phyloP scores from a whole-genome alignment of 2,888 invertebrate species.

The Lasioglossum leucozonium region DNA sequence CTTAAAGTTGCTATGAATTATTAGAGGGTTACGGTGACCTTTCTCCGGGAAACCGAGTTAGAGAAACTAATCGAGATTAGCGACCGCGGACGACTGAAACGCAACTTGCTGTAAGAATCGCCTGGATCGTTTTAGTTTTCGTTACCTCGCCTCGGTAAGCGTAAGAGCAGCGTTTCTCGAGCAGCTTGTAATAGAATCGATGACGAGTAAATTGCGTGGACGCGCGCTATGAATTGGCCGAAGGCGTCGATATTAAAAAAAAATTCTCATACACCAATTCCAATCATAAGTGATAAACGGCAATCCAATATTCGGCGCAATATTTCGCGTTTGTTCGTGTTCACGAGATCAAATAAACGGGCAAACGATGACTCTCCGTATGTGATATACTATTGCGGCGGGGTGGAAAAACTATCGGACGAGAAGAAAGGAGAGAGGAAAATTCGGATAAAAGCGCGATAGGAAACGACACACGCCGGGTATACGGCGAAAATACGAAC shows the following conservation, averaged over 20 bases:
- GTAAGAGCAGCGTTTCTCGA: no score
- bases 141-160: not conserved
- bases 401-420: not conserved
- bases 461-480: not conserved
- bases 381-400: slow-evolving; percentile 29
- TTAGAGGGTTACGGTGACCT: not conserved
- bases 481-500: not conserved
- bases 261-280: slow-evolving; percentile 43
- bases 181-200: not conserved
- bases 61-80: not conserved
- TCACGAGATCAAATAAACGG: slow-evolving; percentile 51
- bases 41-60: not conserved
- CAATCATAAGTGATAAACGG: slow-evolving; percentile 57
- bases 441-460: not conserved
- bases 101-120: not conserved
- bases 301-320: slow-evolving; percentile 62
- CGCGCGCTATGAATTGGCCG: slow-evolving; percentile 1
- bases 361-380: slow-evolving; percentile 29
- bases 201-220: slow-evolving; percentile 10
- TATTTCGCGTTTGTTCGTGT: slow-evolving; percentile 51
- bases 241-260: slow-evolving; percentile 28
- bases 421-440: not conserved
- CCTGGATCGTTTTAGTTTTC: not conserved
- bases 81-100: not conserved
- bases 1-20: slow-evolving; percentile 4